Base-by-base conservation (phyloP, 2,113 vertebrate species). In the Sylvietta virens region DNA sequence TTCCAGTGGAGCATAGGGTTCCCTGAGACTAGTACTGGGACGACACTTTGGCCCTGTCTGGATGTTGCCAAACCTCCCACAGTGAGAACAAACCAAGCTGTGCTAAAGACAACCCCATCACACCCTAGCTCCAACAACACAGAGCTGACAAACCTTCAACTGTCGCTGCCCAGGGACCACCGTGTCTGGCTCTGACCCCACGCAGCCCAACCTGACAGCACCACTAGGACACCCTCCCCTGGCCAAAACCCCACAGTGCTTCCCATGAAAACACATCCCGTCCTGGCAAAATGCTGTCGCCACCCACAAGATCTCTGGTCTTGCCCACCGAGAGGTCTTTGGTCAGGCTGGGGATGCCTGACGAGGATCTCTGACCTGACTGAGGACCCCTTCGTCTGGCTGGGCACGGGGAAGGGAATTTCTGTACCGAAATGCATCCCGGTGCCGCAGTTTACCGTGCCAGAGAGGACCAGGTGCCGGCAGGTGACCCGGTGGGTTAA, bases 241-340 rank as follows among this genome's bases (percentile, higher is more conserved):
- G 1, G 16, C 8, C 2, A 0, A 79, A 58, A 51, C 19, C 27
- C 35, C n/a, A 15, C 5, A 1, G 82, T 0, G 0, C 35, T n/a
- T 39, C 64, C 69, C 53, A 30, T 1, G 1, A 33, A 91, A 94
- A 56, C 1, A 80, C 15, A 47, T 13, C 54, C 24, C 0, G 0
- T 20, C 33, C 76, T 3, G 1, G 35, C 18, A 67, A 73, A 79
- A 61, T 1, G 3, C 33, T 18, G 33, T 3, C 0, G 0, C 17
- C 39, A 45, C 13, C 33, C 2, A 0, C 23, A 7, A 60, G 13
- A 74, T 3, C 51, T 80, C 67, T 1, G 4, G 10, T 33, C 45
- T 20, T 39, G 45, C 56, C 50, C n/a, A 2, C 9, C 0, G 0
- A 37, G 28, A 40, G 72, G 51, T 77, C 83, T 80, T 30, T 37